These are phyloP conservation scores for Boulengeromyrus knoepffleri DNA, from an alignment of 2,113 vertebrate genomes.

Conservation along the genomic window DNA sequence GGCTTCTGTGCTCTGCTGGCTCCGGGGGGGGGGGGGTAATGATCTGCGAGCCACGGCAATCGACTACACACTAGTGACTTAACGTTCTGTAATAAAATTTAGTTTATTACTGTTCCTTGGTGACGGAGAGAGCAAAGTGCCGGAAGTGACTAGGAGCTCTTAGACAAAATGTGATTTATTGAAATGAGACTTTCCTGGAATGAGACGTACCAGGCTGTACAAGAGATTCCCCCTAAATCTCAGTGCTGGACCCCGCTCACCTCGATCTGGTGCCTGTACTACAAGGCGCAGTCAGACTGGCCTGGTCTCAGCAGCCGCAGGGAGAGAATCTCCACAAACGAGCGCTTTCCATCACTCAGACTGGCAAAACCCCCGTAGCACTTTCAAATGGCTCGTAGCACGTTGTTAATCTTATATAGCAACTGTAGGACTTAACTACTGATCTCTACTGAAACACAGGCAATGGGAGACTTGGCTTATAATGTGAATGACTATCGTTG, in stretches of 20 bases:
- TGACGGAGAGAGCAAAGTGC: not conserved
- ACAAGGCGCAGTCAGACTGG: not conserved
- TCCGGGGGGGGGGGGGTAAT: not conserved
- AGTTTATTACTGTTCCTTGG: not conserved
- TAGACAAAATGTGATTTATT: not conserved
- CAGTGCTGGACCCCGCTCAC: not conserved
- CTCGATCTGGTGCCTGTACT: not conserved
- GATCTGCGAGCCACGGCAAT: not conserved
- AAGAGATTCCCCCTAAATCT: not conserved
- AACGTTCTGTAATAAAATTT: not conserved
- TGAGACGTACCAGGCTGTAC: not conserved
- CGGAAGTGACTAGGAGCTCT: not conserved
- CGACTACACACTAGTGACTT: conserved; percentile 14
- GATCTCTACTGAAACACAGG: not conserved
- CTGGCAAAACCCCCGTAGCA: not conserved
- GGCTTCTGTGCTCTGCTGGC: not conserved
- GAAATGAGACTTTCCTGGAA: not conserved
- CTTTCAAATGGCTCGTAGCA: not conserved
- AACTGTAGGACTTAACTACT: not conserved
- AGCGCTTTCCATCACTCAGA: not conserved
- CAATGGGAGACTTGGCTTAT: not conserved
- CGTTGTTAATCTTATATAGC: not conserved
- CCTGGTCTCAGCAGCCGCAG: not conserved
- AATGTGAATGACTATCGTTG: not conserved
- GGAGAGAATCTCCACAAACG: not conserved